These are phyloP conservation scores for Enteromius viviparus DNA, from an alignment of 2,797 vertebrate genomes.

Conservation along the genomic window DNA sequence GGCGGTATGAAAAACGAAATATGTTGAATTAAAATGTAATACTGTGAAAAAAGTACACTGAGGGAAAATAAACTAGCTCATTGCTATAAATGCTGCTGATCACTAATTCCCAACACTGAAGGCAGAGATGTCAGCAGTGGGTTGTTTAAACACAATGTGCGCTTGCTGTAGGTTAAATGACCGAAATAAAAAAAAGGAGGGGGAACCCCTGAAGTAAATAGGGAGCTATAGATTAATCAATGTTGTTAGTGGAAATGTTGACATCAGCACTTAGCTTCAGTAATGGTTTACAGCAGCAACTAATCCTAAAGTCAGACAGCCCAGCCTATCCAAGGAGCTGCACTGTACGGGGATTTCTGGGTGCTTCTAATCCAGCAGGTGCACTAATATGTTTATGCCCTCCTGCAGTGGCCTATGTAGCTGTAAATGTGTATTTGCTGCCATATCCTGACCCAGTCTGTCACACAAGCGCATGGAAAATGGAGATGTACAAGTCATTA, in stretches of 20 bases:
- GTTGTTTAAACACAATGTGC: constrained; percentile 51
- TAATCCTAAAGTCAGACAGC: constrained; percentile 59
- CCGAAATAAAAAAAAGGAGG: background rate
- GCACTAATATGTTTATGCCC: constrained; percentile 28
- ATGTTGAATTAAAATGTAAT: background rate
- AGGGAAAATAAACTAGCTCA: background rate
- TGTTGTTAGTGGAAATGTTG: constrained; percentile 65
- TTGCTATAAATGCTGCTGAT: constrained; percentile 21
- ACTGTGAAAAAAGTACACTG: background rate
- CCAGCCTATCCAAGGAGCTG: constrained; percentile 46
- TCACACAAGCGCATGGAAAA: constrained; percentile 65
- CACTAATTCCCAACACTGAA: constrained; percentile 27
- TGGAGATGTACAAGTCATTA: constrained; percentile 75
- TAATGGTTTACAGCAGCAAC: constrained; percentile 59
- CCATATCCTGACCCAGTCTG: constrained; percentile 49
- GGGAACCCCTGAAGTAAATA: constrained; percentile 55
- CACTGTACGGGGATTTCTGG: constrained; percentile 47
- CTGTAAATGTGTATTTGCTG: constrained; percentile 33
- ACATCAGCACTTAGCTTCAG: constrained; percentile 65
- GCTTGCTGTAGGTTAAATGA: constrained; percentile 32
- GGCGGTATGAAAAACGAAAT: background rate
- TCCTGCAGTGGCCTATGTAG: background rate
- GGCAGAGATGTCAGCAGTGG: background rate
- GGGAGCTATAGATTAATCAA: constrained; percentile 64
- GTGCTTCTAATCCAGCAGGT: background rate